Evolutionary conservation across 2,113 vertebrate genomes (phyloP).

Genomic region (Odocoileus hemionus): DNA sequence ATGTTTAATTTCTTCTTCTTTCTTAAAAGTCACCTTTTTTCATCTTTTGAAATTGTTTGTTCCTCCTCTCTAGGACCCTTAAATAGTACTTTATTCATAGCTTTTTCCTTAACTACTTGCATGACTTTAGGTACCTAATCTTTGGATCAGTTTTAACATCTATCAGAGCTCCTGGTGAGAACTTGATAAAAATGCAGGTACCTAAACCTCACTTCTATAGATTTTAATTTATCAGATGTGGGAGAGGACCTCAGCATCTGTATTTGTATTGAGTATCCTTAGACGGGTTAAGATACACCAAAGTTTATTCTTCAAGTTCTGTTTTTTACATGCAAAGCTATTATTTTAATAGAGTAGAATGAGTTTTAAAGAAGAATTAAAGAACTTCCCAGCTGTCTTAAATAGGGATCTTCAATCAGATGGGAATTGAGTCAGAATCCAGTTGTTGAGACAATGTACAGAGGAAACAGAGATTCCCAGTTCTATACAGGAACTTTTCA

Average conservation of each 20-base stretch:
- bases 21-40: not conserved
- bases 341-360: not conserved
- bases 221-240: constrained; percentile 18
- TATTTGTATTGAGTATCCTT: not conserved
- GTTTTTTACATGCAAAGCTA: not conserved
- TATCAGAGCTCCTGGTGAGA: not conserved
- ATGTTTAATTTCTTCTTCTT: not conserved
- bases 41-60: not conserved
- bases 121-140: not conserved
- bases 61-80: not conserved
- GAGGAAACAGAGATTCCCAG: not conserved
- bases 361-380: constrained; percentile 6
- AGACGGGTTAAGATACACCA: not conserved
- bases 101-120: not conserved
- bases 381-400: not conserved
- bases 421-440: not conserved
- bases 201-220: not conserved
- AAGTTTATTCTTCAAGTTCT: not conserved
- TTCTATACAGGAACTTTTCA: not conserved
- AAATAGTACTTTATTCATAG: not conserved
- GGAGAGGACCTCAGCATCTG: not conserved
- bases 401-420: not conserved
- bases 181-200: not conserved
- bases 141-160: not conserved
- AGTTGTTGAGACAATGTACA: not conserved